phyloP scores from a whole-genome alignment of 2,113 vertebrate species.

The Centropus bengalensis region DNA sequence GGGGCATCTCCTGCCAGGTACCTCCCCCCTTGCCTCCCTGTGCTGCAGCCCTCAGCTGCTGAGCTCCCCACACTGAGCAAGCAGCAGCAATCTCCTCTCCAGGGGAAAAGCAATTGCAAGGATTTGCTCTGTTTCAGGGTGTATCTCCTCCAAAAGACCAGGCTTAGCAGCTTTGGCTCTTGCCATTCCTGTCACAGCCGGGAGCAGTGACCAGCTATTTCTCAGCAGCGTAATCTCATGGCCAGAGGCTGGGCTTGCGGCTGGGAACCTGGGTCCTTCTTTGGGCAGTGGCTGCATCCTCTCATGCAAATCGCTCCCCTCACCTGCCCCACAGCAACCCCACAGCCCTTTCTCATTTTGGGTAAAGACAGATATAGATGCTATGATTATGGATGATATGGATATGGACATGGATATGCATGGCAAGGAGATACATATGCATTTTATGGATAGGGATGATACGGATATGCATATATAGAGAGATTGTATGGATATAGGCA shows the following conservation, averaged over 20 bases:
- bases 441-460: not conserved
- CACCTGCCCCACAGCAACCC: not conserved
- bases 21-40: no score
- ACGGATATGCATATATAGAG: not conserved
- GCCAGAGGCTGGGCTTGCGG: not conserved
- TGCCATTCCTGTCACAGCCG: not conserved
- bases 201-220: not conserved
- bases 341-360: not conserved
- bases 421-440: no score
- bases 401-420: not conserved
- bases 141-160: not conserved
- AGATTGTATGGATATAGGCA: not conserved
- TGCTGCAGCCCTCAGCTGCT: not conserved
- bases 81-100: not conserved
- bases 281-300: not conserved
- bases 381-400: not conserved
- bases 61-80: not conserved
- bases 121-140: not conserved
- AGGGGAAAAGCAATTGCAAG: not conserved
- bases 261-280: not conserved
- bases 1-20: not conserved
- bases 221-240: not conserved
- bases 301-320: not conserved
- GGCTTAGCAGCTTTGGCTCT: not conserved
- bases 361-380: fast-evolving